Conservation (phyloP, 2,113 vertebrate genomes). For the Malurus alboscapulatus region DNA sequence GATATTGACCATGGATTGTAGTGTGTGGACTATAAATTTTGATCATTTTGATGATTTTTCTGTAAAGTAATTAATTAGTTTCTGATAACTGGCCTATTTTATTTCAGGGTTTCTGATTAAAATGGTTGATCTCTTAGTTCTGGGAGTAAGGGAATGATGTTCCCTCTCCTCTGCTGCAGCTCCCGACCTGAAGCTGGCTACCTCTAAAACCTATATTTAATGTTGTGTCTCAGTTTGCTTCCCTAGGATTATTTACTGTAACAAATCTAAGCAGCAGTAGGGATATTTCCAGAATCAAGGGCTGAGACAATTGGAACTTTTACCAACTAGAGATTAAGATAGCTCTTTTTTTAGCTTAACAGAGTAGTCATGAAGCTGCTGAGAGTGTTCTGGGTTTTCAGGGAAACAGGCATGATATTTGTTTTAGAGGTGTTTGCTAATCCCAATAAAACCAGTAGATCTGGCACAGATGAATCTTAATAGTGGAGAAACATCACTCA, state of each 20-base stretch:
- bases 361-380: neutral
- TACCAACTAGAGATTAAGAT: neutral
- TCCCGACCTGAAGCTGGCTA: neutral
- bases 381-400: neutral
- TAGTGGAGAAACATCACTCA: neutral
- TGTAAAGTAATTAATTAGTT: neutral
- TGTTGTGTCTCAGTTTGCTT: neutral
- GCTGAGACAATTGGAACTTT: neutral
- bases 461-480: neutral
- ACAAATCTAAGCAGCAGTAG: neutral
- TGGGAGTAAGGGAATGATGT: fast-evolving
- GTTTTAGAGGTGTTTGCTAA: conserved; percentile 3
- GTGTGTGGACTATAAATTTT: neutral
- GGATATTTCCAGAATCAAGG: neutral
- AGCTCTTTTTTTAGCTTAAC: neutral
- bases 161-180: neutral
- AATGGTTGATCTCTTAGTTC: neutral
- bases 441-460: neutral
- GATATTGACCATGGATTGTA: neutral
- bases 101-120: neutral
- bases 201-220: neutral
- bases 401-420: neutral
- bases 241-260: neutral
- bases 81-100: neutral
- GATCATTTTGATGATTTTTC: neutral